These are phyloP conservation scores for Pseudococcus jackbeardsleyi DNA, from an alignment of 2,888 invertebrate species.

Conservation along the genomic window DNA sequence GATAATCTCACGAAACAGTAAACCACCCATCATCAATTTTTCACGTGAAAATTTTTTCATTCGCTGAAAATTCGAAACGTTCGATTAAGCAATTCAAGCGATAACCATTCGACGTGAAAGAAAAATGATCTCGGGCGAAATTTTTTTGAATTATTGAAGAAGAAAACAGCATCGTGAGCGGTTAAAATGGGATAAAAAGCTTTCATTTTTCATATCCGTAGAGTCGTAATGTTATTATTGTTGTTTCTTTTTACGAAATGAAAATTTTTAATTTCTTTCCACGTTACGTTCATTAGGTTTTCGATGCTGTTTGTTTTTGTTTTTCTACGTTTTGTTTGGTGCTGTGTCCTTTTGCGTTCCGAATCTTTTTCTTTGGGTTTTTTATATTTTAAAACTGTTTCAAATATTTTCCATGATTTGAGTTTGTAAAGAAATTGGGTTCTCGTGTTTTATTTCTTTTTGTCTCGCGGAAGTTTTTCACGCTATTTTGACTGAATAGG, in stretches of 20 bases:
- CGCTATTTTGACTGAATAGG: no score
- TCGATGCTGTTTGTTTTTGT: neutral
- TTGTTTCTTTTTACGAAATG: neutral
- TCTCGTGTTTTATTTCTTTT: neutral
- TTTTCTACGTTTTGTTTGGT: neutral
- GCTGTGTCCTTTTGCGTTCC: neutral
- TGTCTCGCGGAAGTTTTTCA: neutral
- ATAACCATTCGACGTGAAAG: constrained; percentile 18
- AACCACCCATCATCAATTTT: constrained; percentile 29
- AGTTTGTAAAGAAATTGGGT: neutral
- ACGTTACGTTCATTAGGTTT: neutral
- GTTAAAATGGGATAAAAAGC: neutral
- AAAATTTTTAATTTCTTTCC: constrained; percentile 18
- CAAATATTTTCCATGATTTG: neutral
- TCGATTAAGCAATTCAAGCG: constrained; percentile 28
- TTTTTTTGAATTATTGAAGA: constrained; percentile 25
- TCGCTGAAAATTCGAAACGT: neutral
- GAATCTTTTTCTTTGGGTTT: neutral
- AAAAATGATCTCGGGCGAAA: constrained; percentile 17
- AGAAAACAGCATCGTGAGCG: neutral
- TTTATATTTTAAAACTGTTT: neutral
- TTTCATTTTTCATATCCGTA: constrained; percentile 11
- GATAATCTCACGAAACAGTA: neutral
- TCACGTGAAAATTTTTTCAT: constrained; percentile 13
- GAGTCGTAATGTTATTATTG: neutral